Conservation (phyloP, 2,113 vertebrate species). For the Lathamus discolor region DNA sequence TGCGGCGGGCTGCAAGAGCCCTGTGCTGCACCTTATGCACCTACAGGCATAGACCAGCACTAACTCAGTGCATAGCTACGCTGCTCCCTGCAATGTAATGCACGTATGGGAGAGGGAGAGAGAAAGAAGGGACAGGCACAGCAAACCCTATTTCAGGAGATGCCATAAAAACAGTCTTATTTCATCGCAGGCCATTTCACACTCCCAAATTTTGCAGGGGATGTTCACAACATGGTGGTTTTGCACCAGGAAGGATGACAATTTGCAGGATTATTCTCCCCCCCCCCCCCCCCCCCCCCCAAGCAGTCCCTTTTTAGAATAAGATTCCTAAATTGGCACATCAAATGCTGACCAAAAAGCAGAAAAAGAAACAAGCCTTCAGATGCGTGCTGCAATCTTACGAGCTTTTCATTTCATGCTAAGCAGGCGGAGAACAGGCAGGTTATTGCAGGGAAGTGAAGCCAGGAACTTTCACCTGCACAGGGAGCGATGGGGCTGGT, state of each 20-base stretch:
- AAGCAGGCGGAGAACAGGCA: not conserved
- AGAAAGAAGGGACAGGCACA: not conserved
- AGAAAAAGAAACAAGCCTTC: not conserved
- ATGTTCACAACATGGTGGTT: slow-evolving; percentile 25
- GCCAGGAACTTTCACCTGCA: slow-evolving; percentile 48
- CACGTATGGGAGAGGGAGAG: fast-evolving
- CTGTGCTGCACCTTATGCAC: not conserved
- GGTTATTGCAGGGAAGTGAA: not conserved
- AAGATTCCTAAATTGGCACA: not conserved
- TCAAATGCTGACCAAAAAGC: not conserved
- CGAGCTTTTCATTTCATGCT: not conserved
- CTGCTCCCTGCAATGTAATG: not conserved
- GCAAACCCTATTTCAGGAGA: not conserved
- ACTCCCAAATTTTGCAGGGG: slow-evolving; percentile 1
- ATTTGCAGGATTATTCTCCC: not conserved
- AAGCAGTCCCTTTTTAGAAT: not conserved
- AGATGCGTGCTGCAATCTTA: not conserved
- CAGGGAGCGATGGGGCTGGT: not conserved
- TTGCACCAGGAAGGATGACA: not conserved
- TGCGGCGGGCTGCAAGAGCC: not conserved
- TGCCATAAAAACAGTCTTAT: not conserved
- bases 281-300: too few species aligned
- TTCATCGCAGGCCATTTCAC: slow-evolving; percentile 34
- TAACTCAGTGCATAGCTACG: not conserved
- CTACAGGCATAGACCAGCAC: not conserved